Conservation (phyloP, 2,113 vertebrate genomes). For the Microtus oregoni region DNA sequence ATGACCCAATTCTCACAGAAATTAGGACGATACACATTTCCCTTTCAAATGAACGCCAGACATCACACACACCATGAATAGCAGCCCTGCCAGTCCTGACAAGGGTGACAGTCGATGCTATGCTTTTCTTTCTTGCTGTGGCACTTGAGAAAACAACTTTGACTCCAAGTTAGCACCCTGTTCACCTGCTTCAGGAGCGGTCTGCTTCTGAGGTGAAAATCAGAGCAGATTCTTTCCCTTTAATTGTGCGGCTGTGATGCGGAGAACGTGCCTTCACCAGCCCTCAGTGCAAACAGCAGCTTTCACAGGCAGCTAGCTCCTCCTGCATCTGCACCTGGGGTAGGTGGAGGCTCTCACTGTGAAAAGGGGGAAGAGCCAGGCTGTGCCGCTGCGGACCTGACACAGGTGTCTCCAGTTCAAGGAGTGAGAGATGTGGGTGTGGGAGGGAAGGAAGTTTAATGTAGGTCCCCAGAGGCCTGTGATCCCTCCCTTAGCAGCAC, state of each 20-base stretch:
- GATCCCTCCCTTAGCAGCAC: neutral
- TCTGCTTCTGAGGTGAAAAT: constrained; percentile 2
- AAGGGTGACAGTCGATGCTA: neutral
- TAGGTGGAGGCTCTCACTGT: neutral
- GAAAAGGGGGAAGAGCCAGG: neutral
- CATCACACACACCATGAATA: neutral
- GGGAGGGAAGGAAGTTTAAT: neutral
- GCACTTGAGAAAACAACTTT: constrained; percentile 37
- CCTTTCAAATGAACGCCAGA: constrained; percentile 60
- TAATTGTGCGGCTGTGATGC: neutral
- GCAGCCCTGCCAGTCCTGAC: neutral
- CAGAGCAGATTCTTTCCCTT: neutral
- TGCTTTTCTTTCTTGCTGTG: neutral
- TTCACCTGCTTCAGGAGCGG: neutral
- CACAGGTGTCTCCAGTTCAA: neutral
- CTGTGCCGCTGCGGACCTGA: no score
- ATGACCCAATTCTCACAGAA: constrained; percentile 43
- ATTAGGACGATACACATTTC: constrained; percentile 37
- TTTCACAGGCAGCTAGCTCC: neutral
- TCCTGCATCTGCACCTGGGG: neutral
- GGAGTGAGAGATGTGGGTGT: neutral
- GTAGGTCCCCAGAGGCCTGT: rapidly evolving
- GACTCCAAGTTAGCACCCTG: neutral
- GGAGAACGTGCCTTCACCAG: neutral
- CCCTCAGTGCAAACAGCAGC: neutral